A percentile compares a stretch with the other conserved stretches of the same genome.
Evolutionary conservation across 2,888 invertebrate genomes (phyloP).

Genomic region (Dioctria linearis): DNA sequence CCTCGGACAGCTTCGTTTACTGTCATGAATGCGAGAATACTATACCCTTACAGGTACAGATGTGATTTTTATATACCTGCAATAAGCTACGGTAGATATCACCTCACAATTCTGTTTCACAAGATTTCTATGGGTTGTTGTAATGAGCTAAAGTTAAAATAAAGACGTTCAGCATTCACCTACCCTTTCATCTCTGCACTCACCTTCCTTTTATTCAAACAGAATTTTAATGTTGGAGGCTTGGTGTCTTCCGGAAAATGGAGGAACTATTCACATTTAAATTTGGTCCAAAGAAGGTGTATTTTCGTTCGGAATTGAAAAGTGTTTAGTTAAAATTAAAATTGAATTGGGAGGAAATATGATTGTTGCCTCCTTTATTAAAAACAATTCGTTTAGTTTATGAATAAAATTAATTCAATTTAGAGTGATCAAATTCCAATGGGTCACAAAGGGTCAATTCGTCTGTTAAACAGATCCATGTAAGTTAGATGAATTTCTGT

Average conservation of each 20-base stretch:
- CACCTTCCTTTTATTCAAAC: not conserved
- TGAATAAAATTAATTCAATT: no score
- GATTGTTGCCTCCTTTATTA: not conserved
- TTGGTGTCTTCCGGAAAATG: not conserved
- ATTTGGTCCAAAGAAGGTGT: not conserved
- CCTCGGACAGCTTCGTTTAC: conserved; percentile 13
- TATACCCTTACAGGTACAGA: not conserved
- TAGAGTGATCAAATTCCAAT: no score
- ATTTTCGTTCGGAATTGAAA: not conserved
- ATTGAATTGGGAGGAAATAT: not conserved
- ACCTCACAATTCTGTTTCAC: not conserved
- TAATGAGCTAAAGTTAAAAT: conserved; percentile 28
- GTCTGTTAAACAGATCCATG: no score
- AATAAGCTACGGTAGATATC: no score
- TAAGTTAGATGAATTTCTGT: no score
- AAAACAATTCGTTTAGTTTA: not conserved
- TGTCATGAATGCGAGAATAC: not conserved
- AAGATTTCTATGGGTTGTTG: not conserved
- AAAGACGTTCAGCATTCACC: conserved; percentile 25
- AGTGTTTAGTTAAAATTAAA: not conserved
- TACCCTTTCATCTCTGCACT: not conserved
- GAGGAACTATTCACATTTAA: not conserved
- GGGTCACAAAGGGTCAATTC: no score
- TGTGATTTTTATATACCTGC: no score
- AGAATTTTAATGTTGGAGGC: not conserved